Conservation (phyloP, 2,888 invertebrate genomes). For the Aspidiotus destructor region DNA sequence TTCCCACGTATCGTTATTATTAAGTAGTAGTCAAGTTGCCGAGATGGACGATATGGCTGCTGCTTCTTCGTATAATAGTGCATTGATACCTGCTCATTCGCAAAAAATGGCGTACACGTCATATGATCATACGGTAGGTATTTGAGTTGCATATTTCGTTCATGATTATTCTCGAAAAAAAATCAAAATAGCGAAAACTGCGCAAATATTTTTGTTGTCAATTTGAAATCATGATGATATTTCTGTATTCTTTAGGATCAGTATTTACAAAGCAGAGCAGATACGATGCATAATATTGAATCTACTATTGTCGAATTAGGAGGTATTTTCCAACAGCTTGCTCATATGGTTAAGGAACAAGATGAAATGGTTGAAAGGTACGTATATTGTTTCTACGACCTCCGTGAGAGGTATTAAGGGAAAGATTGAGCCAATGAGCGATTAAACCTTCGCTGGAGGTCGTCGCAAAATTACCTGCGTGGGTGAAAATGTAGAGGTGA, state of each 20-base stretch:
- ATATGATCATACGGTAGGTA: constrained; percentile 7
- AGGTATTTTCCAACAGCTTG: constrained; percentile 92
- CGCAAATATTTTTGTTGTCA: neutral
- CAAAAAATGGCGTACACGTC: neutral
- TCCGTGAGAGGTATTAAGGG: no score
- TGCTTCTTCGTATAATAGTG: constrained; percentile 34
- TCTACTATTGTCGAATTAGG: constrained; percentile 97
- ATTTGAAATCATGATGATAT: neutral
- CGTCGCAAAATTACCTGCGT: no score
- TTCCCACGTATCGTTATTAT: constrained; percentile 35
- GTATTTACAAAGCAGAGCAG: constrained; percentile 85
- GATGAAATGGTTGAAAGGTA: constrained; percentile 91
- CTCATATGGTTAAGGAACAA: constrained; percentile 95
- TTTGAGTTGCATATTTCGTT: no score
- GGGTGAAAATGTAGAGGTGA: no score
- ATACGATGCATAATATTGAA: constrained; percentile 99
- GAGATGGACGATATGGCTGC: constrained; percentile 11
- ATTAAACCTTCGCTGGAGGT: no score
- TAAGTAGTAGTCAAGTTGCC: constrained; percentile 5
- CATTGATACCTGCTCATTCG: neutral
- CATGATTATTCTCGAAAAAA: no score
- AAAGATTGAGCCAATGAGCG: no score
- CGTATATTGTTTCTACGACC: neutral
- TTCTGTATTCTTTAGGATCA: constrained; percentile 50
- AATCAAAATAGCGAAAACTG: no score